Percentiles rank a stretch among this genome's conserved stretches.
These are phyloP conservation scores for Oostethus manadensis DNA, from an alignment of 2,113 vertebrate genomes.

Conservation along the genomic window DNA sequence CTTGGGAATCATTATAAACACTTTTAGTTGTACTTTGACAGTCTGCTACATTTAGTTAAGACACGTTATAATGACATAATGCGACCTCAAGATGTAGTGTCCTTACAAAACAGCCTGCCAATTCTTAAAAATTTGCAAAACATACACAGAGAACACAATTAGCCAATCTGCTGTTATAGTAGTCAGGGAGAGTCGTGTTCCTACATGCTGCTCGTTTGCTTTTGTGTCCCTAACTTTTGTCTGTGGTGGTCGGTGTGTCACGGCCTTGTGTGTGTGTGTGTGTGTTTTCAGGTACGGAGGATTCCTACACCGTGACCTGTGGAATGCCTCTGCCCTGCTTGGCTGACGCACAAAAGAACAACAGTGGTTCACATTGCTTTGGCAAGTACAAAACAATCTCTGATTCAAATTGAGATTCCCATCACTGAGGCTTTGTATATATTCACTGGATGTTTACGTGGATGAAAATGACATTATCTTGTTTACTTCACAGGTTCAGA, in stretches of 20 bases:
- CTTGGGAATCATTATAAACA: background rate
- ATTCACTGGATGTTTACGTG: conserved; percentile 20
- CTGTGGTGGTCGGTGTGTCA: conserved; percentile 39
- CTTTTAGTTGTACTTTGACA: too few species aligned
- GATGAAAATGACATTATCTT: conserved; percentile 18
- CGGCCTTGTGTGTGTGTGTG: conserved; percentile 53
- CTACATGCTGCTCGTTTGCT: conserved; percentile 57
- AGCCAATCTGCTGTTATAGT: conserved; percentile 14
- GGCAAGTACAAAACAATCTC: conserved; percentile 64
- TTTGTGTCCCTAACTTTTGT: conserved; percentile 53
- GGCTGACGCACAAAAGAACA: conserved; percentile 68
- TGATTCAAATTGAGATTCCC: background rate
- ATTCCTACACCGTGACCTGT: conserved; percentile 81
- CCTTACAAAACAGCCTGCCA: background rate
- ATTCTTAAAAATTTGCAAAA: background rate
- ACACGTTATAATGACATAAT: background rate
- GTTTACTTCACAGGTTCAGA: conserved; percentile 56
- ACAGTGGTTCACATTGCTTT: conserved; percentile 64
- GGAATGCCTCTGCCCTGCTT: conserved; percentile 73
- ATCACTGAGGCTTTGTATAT: conserved; percentile 14
- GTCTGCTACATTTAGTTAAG: background rate
- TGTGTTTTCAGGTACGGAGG: conserved; percentile 71
- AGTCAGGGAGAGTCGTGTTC: conserved; percentile 43
- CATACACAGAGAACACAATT: background rate
- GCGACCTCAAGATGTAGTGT: background rate